phyloP scores from a whole-genome alignment of 92 coral and sea anemone genomes.

The Galaxea fascicularis region DNA sequence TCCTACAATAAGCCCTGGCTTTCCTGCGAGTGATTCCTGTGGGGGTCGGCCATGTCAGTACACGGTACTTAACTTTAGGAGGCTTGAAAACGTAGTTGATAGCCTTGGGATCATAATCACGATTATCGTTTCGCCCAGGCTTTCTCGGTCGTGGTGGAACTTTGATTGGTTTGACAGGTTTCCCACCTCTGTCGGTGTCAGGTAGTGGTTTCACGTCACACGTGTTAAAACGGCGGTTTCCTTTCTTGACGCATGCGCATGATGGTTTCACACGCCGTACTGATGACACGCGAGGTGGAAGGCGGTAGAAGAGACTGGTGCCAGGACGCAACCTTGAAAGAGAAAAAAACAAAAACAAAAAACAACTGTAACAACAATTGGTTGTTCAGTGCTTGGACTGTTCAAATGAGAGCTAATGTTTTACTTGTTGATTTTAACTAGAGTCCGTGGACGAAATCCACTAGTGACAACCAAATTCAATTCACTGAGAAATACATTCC shows the following conservation, averaged over 20 bases:
- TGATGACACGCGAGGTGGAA: conserved; percentile 70
- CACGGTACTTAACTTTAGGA: conserved; percentile 51
- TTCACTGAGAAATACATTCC: no score
- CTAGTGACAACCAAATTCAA: no score
- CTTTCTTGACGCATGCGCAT: conserved; percentile 75
- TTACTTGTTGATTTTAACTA: no score
- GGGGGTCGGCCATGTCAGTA: conserved; percentile 74
- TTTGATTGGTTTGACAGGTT: conserved; percentile 73
- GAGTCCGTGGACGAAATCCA: no score
- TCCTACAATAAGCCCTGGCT: conserved; percentile 70
- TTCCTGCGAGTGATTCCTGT: conserved; percentile 73
- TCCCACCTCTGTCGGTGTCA: conserved; percentile 69
- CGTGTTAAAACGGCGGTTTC: conserved; percentile 75
- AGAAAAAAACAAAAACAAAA: not conserved
- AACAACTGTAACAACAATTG: not conserved
- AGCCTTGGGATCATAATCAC: conserved; percentile 78
- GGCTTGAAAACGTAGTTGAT: conserved; percentile 81
- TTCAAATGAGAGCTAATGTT: not conserved
- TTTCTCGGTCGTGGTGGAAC: conserved; percentile 73
- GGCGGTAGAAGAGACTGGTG: conserved; percentile 72
- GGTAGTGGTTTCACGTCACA: conserved; percentile 89
- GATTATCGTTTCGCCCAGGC: conserved; percentile 69
- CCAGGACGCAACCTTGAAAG: conserved; percentile 73
- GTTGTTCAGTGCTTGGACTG: not conserved
- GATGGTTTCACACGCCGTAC: conserved; percentile 61